Base-by-base conservation (phyloP, 2,888 invertebrate species). In the Gandaritis pyraliata region DNA sequence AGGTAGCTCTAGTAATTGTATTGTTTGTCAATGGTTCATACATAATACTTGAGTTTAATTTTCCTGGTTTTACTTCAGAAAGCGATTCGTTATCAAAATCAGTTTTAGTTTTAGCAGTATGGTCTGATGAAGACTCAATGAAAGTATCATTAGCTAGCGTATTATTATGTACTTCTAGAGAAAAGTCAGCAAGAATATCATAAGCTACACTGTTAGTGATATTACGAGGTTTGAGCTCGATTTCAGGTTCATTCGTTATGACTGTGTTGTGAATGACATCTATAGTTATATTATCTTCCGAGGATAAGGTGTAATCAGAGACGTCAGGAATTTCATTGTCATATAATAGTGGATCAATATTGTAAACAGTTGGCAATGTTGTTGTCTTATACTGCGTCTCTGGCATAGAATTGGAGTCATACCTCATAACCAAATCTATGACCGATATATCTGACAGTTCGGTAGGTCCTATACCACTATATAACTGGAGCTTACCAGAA, bases 271-370 rank as follows among this genome's bases (percentile, higher is more conserved):
- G 51, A 46, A 36, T 18, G 11, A 46, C 39, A 46, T 55, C 51
- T 46, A 30, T 8, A 43, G 11, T 45, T 15, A 16, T 33, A 48
- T 52, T 41, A 10, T 46, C 47, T 39, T 41, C 49, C 0, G 30
- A 29, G 30, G 50, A 41, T 51, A 15, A 15, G 7, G 15, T 46
- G 13, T 48, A 57, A 23, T 56, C 52, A 23, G 56, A 57, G 45
- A 61, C 57, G 18, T 61, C 47, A 4, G 36, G 29, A 11, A 48
- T 52, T 29, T 48, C 43, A 15, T 52, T 15, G 18, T 36, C 36
- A n/a, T 7, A 23, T 53, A 30, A 46, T 2, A 41, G 12, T 7
- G 13, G 16, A 11, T 41, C 48, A n/a, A 10, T 45, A 15, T 55
- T 18, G 7, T 18, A 18, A 18, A 46, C 6, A 46, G 45, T 33